phyloP scores from a whole-genome alignment of 2,888 invertebrate genomes.

The Ophion ventricosus region DNA sequence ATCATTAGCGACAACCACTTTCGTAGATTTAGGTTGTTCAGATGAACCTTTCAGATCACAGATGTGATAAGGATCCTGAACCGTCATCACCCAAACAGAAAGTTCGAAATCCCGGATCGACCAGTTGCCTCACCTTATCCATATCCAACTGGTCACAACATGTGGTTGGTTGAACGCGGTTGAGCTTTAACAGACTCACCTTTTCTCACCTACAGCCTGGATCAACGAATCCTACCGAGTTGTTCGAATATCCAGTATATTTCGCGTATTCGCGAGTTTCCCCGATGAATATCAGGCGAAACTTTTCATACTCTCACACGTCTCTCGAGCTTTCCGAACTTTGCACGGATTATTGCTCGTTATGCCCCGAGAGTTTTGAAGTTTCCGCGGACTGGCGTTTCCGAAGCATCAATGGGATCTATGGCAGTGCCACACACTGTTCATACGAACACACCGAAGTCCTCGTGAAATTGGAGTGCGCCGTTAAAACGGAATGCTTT shows the following conservation, averaged over 20 bases:
- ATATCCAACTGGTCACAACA: background rate
- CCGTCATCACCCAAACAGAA: background rate
- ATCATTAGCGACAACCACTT: background rate
- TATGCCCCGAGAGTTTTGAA: conserved; percentile 67
- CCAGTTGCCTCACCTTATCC: background rate
- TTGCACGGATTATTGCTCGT: conserved; percentile 58
- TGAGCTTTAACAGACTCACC: background rate
- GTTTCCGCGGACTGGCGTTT: conserved; percentile 49
- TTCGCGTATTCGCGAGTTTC: background rate
- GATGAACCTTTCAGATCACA: too few relatives aligned
- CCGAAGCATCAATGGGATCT: conserved; percentile 49
- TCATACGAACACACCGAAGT: conserved; percentile 40
- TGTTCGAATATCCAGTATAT: background rate
- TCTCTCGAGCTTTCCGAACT: conserved; percentile 48
- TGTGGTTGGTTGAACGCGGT: background rate
- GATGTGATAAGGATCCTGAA: background rate
- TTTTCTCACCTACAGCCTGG: background rate
- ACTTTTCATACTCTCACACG: conserved; percentile 13
- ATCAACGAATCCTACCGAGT: background rate
- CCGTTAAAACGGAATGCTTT: conserved; percentile 70
- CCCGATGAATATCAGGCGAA: background rate
- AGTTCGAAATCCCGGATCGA: background rate
- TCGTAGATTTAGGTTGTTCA: background rate
- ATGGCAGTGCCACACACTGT: background rate
- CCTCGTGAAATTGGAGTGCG: conserved; percentile 73